Evolutionary conservation across 1,140 invertebrate species (phyloP), one percentile per base, ranked within the genome.

Genomic region (Spodoptera litura): DNA sequence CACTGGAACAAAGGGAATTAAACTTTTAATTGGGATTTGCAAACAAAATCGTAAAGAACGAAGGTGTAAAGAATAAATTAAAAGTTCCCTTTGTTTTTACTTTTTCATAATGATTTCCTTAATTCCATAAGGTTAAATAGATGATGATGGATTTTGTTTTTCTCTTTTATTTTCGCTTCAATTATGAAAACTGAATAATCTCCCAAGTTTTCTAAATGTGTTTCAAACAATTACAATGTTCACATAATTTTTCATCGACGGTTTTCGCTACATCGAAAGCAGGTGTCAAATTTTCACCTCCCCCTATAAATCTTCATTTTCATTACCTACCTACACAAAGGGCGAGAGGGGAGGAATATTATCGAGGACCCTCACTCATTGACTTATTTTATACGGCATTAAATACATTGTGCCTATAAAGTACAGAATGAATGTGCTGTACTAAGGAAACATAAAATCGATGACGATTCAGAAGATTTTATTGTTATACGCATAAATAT

Each of bases 281-380:
- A 64, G 61, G 62, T 77, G 74, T 77, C 62, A 77, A 77, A 77
- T 55, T 77, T 77, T 68, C 74, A 62, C 74, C 62, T 77, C 74
- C 74, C 49, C 62, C 52, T 56, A 77, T 77, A 77, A 77, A 77
- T 77, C 62, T 77, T 77, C 74, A 68, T 68, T 77, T 77, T 66
- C 62, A 66, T 77, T 66, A 77, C 62, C 35, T 66, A 66, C 20
- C 61, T 64, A 68, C 74, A 56, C 51, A 68, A 55, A 68, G 74
- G 59, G 73, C 31, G 73, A 59, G 72, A 56, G 62, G 61, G 62
- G 27, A 77, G 27, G 31, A 77, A 77, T 68, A 68, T 77, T 77
- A 51, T 77, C 61, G 61, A 68, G 66, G 61, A 68, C 27, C 74
- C 53, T 52, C 72, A 73, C 49, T 56, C 74, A 66, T 77, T 77